phyloP scores from a whole-genome alignment of 2,797 vertebrate genomes.

The Octomys mimax region DNA sequence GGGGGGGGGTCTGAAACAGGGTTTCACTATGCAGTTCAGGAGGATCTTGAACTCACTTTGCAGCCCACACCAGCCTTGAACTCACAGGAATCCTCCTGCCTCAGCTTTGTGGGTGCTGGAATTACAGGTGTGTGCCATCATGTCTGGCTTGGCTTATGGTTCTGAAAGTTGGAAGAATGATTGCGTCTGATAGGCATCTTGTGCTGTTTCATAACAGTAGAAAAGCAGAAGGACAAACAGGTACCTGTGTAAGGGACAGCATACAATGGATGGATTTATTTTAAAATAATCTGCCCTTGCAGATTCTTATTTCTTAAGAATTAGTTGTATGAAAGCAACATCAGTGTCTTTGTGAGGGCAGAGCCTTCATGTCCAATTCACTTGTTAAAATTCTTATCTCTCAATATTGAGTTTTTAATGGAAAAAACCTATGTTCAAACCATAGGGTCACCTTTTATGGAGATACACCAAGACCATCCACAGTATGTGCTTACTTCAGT shows the following conservation, averaged over 20 bases:
- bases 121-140: background rate
- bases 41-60: background rate
- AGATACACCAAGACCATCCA: background rate
- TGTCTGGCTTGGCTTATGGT: background rate
- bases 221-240: background rate
- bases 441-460: background rate
- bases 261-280: background rate
- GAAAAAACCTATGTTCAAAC: background rate
- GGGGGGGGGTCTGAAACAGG: background rate
- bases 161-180: background rate
- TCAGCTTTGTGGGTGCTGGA: background rate
- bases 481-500: background rate
- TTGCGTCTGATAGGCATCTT: background rate
- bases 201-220: background rate
- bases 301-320: background rate
- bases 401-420: background rate
- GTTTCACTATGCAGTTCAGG: background rate
- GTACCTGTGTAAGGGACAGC: background rate
- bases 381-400: background rate
- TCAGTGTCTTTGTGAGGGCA: background rate
- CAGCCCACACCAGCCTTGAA: background rate
- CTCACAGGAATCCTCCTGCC: background rate
- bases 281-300: background rate
- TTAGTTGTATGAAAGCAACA: background rate
- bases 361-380: background rate